phyloP scores from a whole-genome alignment of 1,140 invertebrate species.

The Drosophila repleta region DNA sequence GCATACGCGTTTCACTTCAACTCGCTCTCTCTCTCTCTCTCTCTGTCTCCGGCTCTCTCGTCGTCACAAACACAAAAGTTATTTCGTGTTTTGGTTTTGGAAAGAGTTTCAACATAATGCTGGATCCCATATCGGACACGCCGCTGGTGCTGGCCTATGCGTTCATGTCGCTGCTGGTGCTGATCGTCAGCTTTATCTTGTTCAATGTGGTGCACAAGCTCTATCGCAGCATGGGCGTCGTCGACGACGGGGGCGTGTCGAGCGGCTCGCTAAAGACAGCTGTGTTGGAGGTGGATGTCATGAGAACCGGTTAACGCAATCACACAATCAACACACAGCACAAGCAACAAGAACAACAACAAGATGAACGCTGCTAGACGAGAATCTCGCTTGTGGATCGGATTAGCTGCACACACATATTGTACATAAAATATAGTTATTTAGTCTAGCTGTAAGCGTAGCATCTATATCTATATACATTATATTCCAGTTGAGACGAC shows the following conservation, averaged over 20 bases:
- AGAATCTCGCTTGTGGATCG: constrained; percentile 2
- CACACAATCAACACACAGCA: background rate
- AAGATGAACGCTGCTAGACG: background rate
- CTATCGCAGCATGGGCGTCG: constrained; percentile 55
- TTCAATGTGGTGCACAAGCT: constrained; percentile 79
- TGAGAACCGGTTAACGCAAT: constrained; percentile 68
- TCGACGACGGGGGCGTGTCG: constrained; percentile 14
- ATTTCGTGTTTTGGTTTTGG: background rate
- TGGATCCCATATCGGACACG: constrained; percentile 75
- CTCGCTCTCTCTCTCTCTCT: constrained; percentile 19
- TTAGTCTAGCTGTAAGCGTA: constrained; percentile 17
- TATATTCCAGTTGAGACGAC: background rate
- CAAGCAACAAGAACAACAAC: constrained; percentile 10
- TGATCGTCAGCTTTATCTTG: constrained; percentile 78
- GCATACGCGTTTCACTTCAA: constrained; percentile 40
- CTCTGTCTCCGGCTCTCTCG: background rate
- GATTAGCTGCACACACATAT: background rate
- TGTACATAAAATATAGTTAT: constrained; percentile 14
- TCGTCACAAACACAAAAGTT: background rate
- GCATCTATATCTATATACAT: constrained; percentile 6
- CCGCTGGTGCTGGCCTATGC: constrained; percentile 77
- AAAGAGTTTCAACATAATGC: constrained; percentile 43
- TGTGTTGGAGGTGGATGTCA: constrained; percentile 57
- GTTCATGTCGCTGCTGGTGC: constrained; percentile 74
- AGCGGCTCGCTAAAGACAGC: constrained; percentile 50